A percentile compares a stretch with the other conserved stretches of the same genome.
These are phyloP conservation scores for Thrips palmi DNA, from an alignment of 1,140 invertebrate genomes.

Conservation along the genomic window DNA sequence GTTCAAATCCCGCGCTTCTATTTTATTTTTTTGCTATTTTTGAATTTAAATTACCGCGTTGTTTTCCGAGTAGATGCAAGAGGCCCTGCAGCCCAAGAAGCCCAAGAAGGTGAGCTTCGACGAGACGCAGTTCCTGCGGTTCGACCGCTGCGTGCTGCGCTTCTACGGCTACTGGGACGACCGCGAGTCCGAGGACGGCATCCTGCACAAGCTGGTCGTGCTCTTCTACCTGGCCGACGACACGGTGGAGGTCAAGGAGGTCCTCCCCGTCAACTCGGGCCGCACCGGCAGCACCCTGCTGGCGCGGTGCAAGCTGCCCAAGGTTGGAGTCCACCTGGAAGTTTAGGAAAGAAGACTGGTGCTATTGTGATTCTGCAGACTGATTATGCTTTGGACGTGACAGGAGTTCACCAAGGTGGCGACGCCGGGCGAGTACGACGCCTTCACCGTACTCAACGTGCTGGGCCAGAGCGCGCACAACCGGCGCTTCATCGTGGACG, in stretches of 20 bases:
- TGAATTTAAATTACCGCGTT: not conserved
- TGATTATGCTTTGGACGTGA: no score
- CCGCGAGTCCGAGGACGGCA: constrained; percentile 44
- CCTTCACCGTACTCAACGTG: constrained; percentile 49
- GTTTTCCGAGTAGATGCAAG: no score
- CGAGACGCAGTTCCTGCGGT: constrained; percentile 50
- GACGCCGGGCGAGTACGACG: constrained; percentile 35
- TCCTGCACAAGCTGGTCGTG: constrained; percentile 52
- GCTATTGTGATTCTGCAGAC: not conserved
- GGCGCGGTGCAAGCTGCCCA: constrained; percentile 60
- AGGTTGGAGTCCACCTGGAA: constrained; percentile 28
- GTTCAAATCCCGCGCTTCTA: constrained; percentile 3
- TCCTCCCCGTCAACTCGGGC: constrained; percentile 44
- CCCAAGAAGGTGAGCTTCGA: constrained; percentile 15
- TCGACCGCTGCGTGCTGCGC: constrained; percentile 55
- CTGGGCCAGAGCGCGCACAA: constrained; percentile 34
- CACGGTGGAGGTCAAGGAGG: constrained; percentile 74
- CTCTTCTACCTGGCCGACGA: constrained; percentile 75
- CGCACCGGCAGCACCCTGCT: constrained; percentile 49
- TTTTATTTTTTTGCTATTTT: constrained; percentile 2
- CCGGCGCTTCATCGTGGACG: constrained; percentile 39
- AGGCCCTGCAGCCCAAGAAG: constrained; percentile 26
- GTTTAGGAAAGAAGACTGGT: constrained; percentile 1
- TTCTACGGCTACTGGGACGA: constrained; percentile 88
- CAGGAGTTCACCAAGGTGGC: constrained; percentile 28